phyloP scores from a whole-genome alignment of 2,888 invertebrate species.

The Rhopalosiphum nymphaeae region DNA sequence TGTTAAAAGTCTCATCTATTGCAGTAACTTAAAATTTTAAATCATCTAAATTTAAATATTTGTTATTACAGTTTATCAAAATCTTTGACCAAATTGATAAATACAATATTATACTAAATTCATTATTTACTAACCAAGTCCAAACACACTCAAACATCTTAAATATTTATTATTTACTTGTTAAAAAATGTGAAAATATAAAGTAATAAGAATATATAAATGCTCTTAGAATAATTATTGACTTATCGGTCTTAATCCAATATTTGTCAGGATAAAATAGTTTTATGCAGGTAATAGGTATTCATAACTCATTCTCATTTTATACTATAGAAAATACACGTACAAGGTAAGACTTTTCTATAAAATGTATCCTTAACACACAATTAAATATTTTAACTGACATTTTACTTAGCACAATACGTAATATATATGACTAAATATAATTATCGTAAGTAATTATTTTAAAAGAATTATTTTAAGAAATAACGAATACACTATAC shows the following conservation, averaged over 20 bases:
- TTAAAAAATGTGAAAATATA: not conserved
- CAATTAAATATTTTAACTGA: not conserved
- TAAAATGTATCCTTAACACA: not conserved
- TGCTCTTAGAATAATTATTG: not conserved
- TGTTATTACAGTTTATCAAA: not conserved
- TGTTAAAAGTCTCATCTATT: not conserved
- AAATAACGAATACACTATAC: not conserved
- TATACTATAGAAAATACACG: not conserved
- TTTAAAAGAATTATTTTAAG: not conserved
- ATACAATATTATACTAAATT: not conserved
- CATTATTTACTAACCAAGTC: not conserved
- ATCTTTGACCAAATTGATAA: not conserved
- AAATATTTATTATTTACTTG: not conserved
- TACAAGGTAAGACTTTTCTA: too few species aligned
- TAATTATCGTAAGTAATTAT: not conserved
- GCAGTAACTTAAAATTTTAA: not conserved
- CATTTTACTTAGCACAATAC: not conserved
- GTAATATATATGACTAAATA: not conserved
- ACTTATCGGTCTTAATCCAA: not conserved
- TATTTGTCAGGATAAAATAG: not conserved
- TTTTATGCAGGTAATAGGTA: not conserved
- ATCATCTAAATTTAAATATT: not conserved
- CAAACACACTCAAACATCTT: not conserved
- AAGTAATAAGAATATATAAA: not conserved
- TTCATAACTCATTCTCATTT: constrained; percentile 12